These are phyloP conservation scores for Hippocampus zosterae DNA, from an alignment of 2,113 vertebrate genomes.

Conservation along the genomic window DNA sequence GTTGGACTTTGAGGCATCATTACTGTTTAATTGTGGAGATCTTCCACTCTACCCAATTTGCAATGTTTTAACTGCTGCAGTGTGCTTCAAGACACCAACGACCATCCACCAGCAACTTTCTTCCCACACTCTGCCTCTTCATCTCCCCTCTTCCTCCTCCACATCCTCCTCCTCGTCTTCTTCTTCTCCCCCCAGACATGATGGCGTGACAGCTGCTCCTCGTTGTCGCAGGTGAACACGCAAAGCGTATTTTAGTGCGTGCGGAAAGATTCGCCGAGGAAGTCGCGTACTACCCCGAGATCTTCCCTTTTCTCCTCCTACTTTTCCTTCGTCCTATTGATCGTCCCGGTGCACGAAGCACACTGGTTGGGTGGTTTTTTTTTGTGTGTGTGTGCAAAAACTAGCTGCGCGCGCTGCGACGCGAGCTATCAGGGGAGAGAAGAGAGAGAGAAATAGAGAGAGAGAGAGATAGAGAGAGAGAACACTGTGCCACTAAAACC, in stretches of 20 bases:
- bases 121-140: constrained; percentile 24
- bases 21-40: background rate
- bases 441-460: constrained; percentile 6
- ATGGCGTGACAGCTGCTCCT: constrained; percentile 50
- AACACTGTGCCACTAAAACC: constrained; percentile 17
- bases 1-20: background rate
- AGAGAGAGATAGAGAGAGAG: constrained; percentile 1
- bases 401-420: constrained; percentile 44
- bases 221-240: constrained; percentile 47
- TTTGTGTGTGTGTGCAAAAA: constrained; percentile 25
- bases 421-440: constrained; percentile 9
- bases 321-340: constrained; percentile 2
- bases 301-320: background rate
- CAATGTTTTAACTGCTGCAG: constrained; percentile 62
- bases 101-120: constrained; percentile 40
- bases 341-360: constrained; percentile 22
- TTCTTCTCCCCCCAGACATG: constrained; percentile 43
- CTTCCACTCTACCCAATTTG: constrained; percentile 27
- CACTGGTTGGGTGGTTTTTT: background rate
- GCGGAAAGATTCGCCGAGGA: constrained; percentile 20
- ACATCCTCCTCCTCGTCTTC: too few relatives aligned
- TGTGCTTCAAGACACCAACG: constrained; percentile 51
- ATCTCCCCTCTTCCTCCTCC: background rate
- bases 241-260: constrained; percentile 30
- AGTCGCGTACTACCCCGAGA: constrained; percentile 13